Evolutionary conservation across 2,888 invertebrate genomes (phyloP), one percentile per base, ranked within the genome.

Genomic region (Apomyelois bistriatella): DNA sequence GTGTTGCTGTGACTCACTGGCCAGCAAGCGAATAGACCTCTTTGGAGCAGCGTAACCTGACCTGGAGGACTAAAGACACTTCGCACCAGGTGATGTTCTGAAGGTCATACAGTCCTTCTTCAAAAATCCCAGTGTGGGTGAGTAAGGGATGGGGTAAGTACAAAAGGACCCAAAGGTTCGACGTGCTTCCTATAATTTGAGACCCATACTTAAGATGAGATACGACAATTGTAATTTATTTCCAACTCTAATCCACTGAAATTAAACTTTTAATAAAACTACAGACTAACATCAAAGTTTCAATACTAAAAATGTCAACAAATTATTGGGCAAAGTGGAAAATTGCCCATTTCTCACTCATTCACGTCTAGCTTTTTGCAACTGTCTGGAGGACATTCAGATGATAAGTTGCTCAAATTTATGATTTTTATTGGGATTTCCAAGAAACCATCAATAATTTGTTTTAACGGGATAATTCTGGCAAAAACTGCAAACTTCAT

Each of bases 381-480:
- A 62, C 49, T 57, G 74, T 74, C 75, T 76, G 69, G 74, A 78
- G 75, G 76, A 69, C 73, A 74, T 73, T 67, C 59, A 58, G 70
- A 74, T 78, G 75, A 80, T 81, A 82, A 78, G 79, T 74, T 72
- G 68, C 57, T 54, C 61, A 59, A 67, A 66, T 76, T 55, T 66
- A 67, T 55, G 62, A 61, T 56, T 62, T 71, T 61, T 68, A 67
- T 61, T 43, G 62, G 42, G 37, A 58, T 58, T 69, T 74, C 55
- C 2, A 22, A 22, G 65, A 61, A 66, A 63, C 57, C 58, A 36
- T 58, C 53, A 46, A 58, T 60, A 13, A 43, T 43, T 43, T 43
- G 13, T 9, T 30, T 17, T 3, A 8, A 10, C n/a, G 17, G n/a
- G 17, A 41, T 12, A 30, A 9, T 9, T 13, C 43, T 43, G 43